A percentile compares a stretch with the other conserved stretches of the same genome.
Evolutionary conservation across 2,888 invertebrate genomes (phyloP).

Genomic region (Trissoscelio sp.): DNA sequence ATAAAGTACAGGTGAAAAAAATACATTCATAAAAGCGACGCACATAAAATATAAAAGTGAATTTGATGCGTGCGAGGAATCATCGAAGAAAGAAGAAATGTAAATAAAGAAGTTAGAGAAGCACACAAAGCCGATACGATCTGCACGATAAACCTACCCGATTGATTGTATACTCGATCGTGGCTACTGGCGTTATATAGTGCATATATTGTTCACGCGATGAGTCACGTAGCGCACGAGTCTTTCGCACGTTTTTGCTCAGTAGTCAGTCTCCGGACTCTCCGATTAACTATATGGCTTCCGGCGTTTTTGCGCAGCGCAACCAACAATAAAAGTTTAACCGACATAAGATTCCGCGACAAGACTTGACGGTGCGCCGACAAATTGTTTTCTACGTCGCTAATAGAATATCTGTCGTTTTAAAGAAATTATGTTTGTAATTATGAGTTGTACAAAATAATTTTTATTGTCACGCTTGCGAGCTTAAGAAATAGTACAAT

Average conservation of each 20-base stretch:
- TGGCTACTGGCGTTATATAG: constrained; percentile 51
- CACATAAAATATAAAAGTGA: constrained; percentile 47
- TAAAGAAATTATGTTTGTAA: no score
- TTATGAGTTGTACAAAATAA: no score
- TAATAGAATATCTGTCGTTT: no score
- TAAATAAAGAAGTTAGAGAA: constrained; percentile 11
- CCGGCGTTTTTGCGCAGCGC: constrained; percentile 67
- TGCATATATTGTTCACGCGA: constrained; percentile 64
- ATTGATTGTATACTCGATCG: constrained; percentile 46
- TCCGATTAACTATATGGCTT: constrained; percentile 77
- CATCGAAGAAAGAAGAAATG: constrained; percentile 1
- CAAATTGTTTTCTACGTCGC: constrained; percentile 47
- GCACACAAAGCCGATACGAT: constrained; percentile 14
- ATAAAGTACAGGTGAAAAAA: constrained; percentile 45
- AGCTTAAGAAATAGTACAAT: no score
- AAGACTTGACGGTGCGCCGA: constrained; percentile 37
- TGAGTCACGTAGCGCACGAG: constrained; percentile 71
- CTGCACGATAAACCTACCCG: constrained; percentile 57
- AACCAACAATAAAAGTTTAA: no score
- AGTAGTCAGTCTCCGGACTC: constrained; percentile 70
- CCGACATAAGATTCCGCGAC: constrained; percentile 54
- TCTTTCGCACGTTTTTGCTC: constrained; percentile 78
- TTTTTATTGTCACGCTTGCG: no score
- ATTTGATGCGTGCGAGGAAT: constrained; percentile 62
- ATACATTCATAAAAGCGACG: constrained; percentile 36